Evolutionary conservation across 2,797 vertebrate species (phyloP), one percentile per base, ranked within the genome.

Genomic region (Centropyge bicolor): DNA sequence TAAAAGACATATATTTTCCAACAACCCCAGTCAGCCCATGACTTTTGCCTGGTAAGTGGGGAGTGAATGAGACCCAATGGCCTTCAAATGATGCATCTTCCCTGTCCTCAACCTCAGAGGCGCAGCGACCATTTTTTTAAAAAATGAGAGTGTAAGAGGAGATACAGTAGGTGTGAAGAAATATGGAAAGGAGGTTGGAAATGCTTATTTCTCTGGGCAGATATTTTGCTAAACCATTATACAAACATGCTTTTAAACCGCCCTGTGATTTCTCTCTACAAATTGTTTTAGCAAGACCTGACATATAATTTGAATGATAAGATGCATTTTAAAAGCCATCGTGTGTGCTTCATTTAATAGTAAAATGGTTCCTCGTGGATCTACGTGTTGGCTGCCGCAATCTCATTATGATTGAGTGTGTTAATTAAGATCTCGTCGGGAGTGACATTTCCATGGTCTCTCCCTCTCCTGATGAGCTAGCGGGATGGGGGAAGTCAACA

Each of bases 391-490:
- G 74, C 78, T 69, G 75, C 69, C 2, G n/a, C 74, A 12, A 35
- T 66, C 49, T 74, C 78, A 83, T 72, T 75, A 86, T 89, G 90
- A 91, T 89, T 40, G 83, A 93, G 83, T 70, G 83, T 71, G 76
- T 80, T 93, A 89, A 94, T 94, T 92, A 93, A 93, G 85, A 88
- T 66, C 86, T 83, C 54, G 41, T 82, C 76, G 65, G 61, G 86
- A 80, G 71, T 84, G 89, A 88, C 88, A 89, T 92, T 91, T 94
- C 78, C 72, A 71, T 71, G 74, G 41, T 24, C 51, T 4, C 67
- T 41, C 49, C 70, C 60, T 71, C 70, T 71, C 61, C 68, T 65
- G 54, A 88, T 67, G 80, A 62, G 60, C 65, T 63, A 78, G 66
- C 57, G 36, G 80, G 68, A 74, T 12, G 51, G 43, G 27, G 77